Base-by-base conservation (phyloP, 2,797 vertebrate genomes). In the Esox lucius region DNA sequence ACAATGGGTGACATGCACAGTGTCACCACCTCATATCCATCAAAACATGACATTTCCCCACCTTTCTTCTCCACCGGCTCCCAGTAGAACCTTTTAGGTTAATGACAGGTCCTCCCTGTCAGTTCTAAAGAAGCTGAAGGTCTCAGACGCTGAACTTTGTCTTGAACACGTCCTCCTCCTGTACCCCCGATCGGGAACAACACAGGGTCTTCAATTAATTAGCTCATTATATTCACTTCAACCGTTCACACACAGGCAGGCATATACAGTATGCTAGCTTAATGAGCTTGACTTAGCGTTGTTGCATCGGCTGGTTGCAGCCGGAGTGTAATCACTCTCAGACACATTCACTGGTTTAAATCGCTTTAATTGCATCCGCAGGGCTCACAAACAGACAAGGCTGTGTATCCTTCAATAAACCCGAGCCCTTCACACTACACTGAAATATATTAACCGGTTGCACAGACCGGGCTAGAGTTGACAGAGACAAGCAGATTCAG, bases 221-320 rank as follows among this genome's bases (percentile, higher is more conserved):
- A 26, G 24, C 65, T 61, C 72, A 79, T 75, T 53, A 66, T 42
- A 16, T 77, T 79, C 75, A 77, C 79, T 78, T 80, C 74, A 70
- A 51, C 49, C 73, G 74, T 68, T 74, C 42, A n/a, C 22, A 12
- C 11, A 24, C 56, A 9, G 56, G 19, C 56, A 11, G 22, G 8
- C 9, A n/a, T 9, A 59, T 9, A 59, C 56, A 26, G 22, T 61
- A 24, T 24, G 22, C n/a, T 61, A 11, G 42, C 42, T 46, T 46
- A 46, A 46, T 13, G 42, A 46, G 42, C 42, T 46, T 46, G 42
- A 46, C 42, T 46, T 46, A 13, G 8, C 42, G 3, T 13, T 46
- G 42, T 46, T 46, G 42, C 42, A 46, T 46, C 12, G 42, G 42
- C 42, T 46, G 42, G 46, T 42, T 46, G 42, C 42, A 46, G 42